phyloP scores from a whole-genome alignment of 2,888 invertebrate species.

The Cephonodes hylas region DNA sequence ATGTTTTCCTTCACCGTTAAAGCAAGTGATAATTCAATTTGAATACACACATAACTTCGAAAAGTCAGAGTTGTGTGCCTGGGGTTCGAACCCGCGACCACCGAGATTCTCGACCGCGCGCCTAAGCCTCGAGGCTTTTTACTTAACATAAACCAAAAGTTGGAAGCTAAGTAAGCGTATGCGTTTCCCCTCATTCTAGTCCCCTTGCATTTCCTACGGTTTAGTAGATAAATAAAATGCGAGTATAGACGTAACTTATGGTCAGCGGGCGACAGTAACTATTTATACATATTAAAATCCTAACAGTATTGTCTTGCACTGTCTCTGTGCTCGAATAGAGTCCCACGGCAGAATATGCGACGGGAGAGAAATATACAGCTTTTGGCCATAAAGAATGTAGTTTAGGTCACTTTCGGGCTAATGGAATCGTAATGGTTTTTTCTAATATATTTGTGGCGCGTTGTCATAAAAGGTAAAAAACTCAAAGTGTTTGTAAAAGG shows the following conservation, averaged over 20 bases:
- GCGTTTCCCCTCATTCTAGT: background rate
- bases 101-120: too few relatives aligned
- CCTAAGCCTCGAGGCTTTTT: too few relatives aligned
- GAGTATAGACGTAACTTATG: background rate
- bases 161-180: too few relatives aligned
- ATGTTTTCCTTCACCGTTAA: too few relatives aligned
- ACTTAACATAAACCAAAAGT: too few relatives aligned
- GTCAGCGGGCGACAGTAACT: background rate
- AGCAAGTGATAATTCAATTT: too few relatives aligned
- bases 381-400: background rate
- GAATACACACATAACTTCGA: too few relatives aligned
- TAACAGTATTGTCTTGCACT: slow-evolving; percentile 15
- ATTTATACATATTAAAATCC: slow-evolving; percentile 1
- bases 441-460: background rate
- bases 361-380: background rate
- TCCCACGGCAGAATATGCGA: background rate
- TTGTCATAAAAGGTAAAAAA: too few relatives aligned
- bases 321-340: background rate
- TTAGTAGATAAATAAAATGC: background rate
- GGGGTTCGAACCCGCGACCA: too few relatives aligned
- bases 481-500: too few relatives aligned
- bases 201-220: background rate
- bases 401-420: background rate
- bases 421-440: background rate
- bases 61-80: too few relatives aligned